Base-by-base conservation (phyloP, 2,797 vertebrate species). In the Oceanodroma leucorhoa region DNA sequence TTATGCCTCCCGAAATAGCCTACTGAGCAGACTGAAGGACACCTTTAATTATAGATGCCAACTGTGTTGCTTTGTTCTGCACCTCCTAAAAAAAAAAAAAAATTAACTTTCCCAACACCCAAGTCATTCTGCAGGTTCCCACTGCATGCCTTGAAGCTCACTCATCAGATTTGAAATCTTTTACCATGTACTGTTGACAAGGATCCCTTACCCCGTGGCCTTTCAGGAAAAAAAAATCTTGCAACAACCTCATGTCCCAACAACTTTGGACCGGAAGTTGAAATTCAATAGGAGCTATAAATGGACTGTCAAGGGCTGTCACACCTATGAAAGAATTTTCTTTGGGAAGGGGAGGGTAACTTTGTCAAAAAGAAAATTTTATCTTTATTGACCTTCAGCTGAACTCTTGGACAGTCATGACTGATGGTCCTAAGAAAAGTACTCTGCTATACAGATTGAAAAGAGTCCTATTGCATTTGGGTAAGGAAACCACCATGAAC, bases 211-310 rank as follows among this genome's bases (percentile, higher is more conserved):
- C 43, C 26, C 61, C 2, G 1, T 17, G 32, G 12, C 32, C 51
- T 79, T 41, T 66, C 29, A 83, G n/a, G 15, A 53, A 34, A 78
- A 70, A 91, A 65, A 21, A 2, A 18, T 30, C 36, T 90, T 51
- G 8, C 45, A 85, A 89, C 12, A 24, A 78, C 40, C 54, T 54
- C n/a, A 66, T 1, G 0, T 38, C 53, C 32, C 40, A 90, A 2
- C 15, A 53, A 21, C 40, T 81, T 40, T 27, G 54, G 23, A 14
- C 50, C 70, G 65, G 77, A 95, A 93, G 43, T 0, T 90, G 77
- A 88, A 93, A 91, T 82, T 86, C 58, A 82, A 20, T 32, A 73
- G 36, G n/a, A 94, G n/a, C 30, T 89, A 4, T n/a, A 94, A 93
- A 16, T 38, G 13, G 46, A 81, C 7, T 36, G 8, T 7, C 9